Percentiles rank a stretch among this genome's conserved stretches.
These are phyloP conservation scores for Rhegmatorhina hoffmannsi DNA, from an alignment of 2,113 vertebrate genomes.

Conservation along the genomic window DNA sequence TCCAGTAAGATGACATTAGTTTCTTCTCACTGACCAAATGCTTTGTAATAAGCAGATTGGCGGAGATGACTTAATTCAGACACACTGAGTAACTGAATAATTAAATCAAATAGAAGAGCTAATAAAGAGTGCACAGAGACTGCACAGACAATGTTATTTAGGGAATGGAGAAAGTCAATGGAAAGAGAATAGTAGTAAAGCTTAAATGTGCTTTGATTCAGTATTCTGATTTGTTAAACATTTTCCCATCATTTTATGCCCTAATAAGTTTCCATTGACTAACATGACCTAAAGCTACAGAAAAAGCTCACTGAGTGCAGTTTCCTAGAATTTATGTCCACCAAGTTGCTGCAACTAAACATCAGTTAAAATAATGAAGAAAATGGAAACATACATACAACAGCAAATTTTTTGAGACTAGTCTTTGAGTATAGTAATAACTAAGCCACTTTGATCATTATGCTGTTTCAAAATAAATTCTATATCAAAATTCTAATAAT, in stretches of 20 bases:
- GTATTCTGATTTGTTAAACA: constrained; percentile 29
- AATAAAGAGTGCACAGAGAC: constrained; percentile 34
- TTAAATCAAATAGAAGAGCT: constrained; percentile 61
- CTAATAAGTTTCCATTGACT: constrained; percentile 48
- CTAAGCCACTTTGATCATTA: background rate
- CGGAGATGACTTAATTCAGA: constrained; percentile 56
- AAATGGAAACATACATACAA: background rate
- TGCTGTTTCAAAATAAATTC: background rate
- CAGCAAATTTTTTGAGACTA: background rate
- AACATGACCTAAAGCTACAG: constrained; percentile 34
- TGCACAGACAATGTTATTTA: background rate
- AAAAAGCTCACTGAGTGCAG: background rate
- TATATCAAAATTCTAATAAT: background rate
- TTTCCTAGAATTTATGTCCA: background rate
- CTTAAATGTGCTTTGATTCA: background rate
- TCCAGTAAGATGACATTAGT: background rate
- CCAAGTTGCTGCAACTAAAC: background rate
- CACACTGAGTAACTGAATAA: constrained; percentile 55
- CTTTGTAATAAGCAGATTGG: constrained; percentile 18
- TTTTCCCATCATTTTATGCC: constrained; percentile 37
- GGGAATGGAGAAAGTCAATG: background rate
- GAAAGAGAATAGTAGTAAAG: background rate
- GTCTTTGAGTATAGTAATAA: background rate
- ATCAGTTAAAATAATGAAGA: background rate
- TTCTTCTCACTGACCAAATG: constrained; percentile 1